A percentile compares a stretch with the other conserved stretches of the same genome.
Conservation (phyloP, 2,888 invertebrate species). For the Drosophila anomelani region DNA sequence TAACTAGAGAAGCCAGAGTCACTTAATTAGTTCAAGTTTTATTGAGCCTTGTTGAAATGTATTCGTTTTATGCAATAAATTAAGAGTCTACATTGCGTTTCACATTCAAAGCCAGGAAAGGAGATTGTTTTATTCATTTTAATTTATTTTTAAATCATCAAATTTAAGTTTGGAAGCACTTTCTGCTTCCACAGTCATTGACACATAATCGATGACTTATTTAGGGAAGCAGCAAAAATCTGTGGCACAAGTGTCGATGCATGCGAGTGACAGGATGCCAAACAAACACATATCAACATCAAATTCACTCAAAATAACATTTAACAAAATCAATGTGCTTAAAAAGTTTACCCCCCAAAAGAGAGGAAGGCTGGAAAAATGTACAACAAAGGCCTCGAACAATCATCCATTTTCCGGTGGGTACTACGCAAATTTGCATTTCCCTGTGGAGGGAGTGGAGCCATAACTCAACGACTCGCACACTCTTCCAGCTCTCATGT, state of each 20-base stretch:
- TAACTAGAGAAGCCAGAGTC: conserved; percentile 7
- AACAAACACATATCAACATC: conserved; percentile 34
- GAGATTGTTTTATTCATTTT: neutral
- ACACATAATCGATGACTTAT: conserved; percentile 34
- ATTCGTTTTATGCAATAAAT: conserved; percentile 66
- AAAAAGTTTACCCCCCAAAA: conserved; percentile 12
- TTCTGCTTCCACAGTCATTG: conserved; percentile 5
- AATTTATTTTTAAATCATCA: too few species aligned
- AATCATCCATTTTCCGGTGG: conserved; percentile 27
- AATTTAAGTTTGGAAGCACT: neutral
- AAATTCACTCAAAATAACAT: conserved; percentile 50
- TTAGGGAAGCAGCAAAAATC: conserved; percentile 12
- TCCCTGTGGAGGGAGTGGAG: conserved; percentile 5
- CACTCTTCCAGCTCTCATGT: conserved; percentile 12
- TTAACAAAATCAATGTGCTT: conserved; percentile 42
- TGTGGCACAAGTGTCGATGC: conserved; percentile 32
- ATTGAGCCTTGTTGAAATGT: conserved; percentile 61
- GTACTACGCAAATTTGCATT: conserved; percentile 30
- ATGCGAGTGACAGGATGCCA: conserved; percentile 34
- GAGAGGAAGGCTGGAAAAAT: conserved; percentile 13
- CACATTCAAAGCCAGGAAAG: neutral
- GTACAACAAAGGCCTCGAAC: conserved; percentile 15
- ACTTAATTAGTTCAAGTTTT: conserved; percentile 68
- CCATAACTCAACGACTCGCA: conserved; percentile 28
- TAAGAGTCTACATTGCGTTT: conserved; percentile 53